Base-by-base conservation (phyloP, 2,888 invertebrate genomes). In the Folsomia manolachei region DNA sequence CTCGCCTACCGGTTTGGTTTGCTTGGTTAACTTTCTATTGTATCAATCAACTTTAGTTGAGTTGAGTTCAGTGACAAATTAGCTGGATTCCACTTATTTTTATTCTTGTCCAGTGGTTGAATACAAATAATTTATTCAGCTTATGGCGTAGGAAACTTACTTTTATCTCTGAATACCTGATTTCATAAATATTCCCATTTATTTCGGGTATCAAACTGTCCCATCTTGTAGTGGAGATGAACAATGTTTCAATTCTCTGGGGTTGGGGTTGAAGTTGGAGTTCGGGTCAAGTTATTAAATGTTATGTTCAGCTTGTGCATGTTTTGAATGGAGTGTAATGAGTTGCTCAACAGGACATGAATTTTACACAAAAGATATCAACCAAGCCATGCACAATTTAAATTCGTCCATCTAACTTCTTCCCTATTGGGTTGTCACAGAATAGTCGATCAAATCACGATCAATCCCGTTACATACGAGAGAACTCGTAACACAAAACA, bases 31-130 rank as follows among this genome's bases (percentile, higher is more conserved):
- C 39, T 39, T 9, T 4, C 39, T 39, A 39, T 39, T 39, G 39
- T 39, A 39, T 39, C 39, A 39, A 39, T 39, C 39, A 39, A 39
- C 7, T 39, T 14, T n/a, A n/a, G 39, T 4, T 9, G 14, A 39
- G 14, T 39, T 39, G 39, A 39, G 39, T 39, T 39, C 64, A 66
- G 66, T 52, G 66, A 66, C 66, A 66, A 66, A 66, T 66, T 66
- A 66, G 66, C 66, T 27, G 14, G 66, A 51, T 39, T 39, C 39
- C 7, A 39, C 39, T 39, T 39, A 39, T 39, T 39, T 39, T 39
- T 39, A 39, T 39, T 39, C 39, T 39, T 39, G 39, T 39, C 39
- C 39, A 39, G 39, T 39, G 14, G 39, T 39, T n/a, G 39, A 4
- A 39, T 4, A 4, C 14, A 14, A 39, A 39, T 39, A 39, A 39